These are phyloP conservation scores for Sebastes vulpes DNA, from an alignment of 2,797 vertebrate species.

Conservation along the genomic window DNA sequence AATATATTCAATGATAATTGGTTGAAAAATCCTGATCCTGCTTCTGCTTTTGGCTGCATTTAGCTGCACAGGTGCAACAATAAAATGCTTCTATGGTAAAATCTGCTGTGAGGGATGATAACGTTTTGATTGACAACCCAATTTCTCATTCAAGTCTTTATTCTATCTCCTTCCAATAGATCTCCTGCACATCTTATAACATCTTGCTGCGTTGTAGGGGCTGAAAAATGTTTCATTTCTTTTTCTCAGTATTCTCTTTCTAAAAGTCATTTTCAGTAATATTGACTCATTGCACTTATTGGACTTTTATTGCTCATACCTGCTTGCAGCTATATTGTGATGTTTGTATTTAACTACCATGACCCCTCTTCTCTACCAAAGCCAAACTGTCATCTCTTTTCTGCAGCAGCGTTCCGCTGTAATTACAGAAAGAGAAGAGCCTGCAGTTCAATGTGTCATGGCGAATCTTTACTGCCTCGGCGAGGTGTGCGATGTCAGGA, in stretches of 20 bases:
- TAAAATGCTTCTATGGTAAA: background rate
- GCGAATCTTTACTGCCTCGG: slow-evolving; percentile 63
- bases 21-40: background rate
- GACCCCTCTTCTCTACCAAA: background rate
- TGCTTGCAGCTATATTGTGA: slow-evolving; percentile 7
- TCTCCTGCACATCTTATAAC: background rate
- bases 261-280: background rate
- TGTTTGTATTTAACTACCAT: slow-evolving; percentile 22
- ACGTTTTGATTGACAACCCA: background rate
- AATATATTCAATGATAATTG: background rate
- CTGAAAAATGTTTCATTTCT: background rate
- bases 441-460: slow-evolving; percentile 35
- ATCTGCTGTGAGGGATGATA: background rate
- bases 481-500: slow-evolving; percentile 51
- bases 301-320: background rate
- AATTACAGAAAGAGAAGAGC: slow-evolving; percentile 48
- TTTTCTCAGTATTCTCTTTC: background rate
- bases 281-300: slow-evolving; percentile 1
- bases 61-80: background rate
- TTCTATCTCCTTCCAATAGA: background rate
- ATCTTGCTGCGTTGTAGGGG: background rate
- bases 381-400: slow-evolving; percentile 5
- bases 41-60: background rate
- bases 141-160: background rate
- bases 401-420: slow-evolving; percentile 15